Base-by-base conservation (phyloP, 92 coral and sea anemone genomes). In the Porites evermanni region DNA sequence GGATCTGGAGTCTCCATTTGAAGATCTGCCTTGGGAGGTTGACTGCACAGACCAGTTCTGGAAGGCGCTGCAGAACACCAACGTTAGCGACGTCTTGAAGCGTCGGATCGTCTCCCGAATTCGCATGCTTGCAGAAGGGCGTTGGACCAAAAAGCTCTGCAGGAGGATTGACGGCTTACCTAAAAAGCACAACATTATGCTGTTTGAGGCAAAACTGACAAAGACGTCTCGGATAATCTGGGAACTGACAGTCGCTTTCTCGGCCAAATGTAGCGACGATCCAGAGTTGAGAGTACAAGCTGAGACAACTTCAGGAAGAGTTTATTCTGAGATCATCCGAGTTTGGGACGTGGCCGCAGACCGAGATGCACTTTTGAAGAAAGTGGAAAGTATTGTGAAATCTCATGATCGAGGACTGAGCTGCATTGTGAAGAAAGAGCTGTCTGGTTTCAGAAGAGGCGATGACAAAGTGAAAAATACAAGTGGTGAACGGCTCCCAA, bases 11-110 rank as follows among this genome's bases (percentile, higher is more conserved):
- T 91, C 95, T 29, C 91, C 91, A 17, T 96, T 96, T 86, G 98
- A 96, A 32, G 93, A 96, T 61, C 92, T 96, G 29, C 88, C 98
- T 1, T 96, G 98, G 98, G 98, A 96, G 72, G 98, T 96, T 8
- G 98, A 96, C 80, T 96, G 98, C 77, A 96, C 98, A 13, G 95
- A 94, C 68, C 93, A 87, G 76, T 94, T 96, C 38, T 96, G 98
- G 96, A 96, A 95, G 47, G 86, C 89, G n/a, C 87, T 96, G 61
- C 90, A 84, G 67, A 95, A 95, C 84, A 89, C 65, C 29, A 92
- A 89, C 19, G 84, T 95, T 20, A 9, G 92, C 18, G 80, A 75
- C 75, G 54, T 23, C 51, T 89, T 84, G 60, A 94, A 94, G 82
- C 86, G 86, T 29, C 81, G 90, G 18, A 81, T 96, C 52, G 85